Base-by-base conservation (phyloP, 2,888 invertebrate genomes). In the Chaitophorus viminalis region DNA sequence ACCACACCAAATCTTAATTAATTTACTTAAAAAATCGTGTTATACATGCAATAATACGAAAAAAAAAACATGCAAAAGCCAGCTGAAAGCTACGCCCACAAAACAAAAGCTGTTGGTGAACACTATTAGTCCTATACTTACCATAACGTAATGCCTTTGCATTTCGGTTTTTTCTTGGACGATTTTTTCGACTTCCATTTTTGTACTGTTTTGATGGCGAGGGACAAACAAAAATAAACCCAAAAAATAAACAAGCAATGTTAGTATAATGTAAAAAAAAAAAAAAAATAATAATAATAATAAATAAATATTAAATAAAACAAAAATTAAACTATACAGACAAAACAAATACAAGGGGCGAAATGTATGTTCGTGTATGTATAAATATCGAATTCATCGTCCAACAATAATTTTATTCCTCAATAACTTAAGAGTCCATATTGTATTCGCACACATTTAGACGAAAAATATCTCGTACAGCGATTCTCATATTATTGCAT, bases 141-240 rank as follows among this genome's bases (percentile, higher is more conserved):
- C 96, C 96, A 96, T 96, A 90, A 96, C 95, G 93, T 96, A 96
- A 93, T 96, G 95, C 92, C 96, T 93, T 92, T 96, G 96, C 95
- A 96, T 95, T 92, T 96, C 96, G 90, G 96, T 96, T 93, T 96
- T 96, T 92, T 96, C 96, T 91, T 95, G 94, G 90, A 95, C 95
- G 91, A 96, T 93, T 93, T 96, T 96, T 92, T 96, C 96, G 92
- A 95, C 94, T 93, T 96, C 96, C 93, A 95, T 93, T 93, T 96
- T 96, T 81, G 88, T 85, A 89, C 87, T 85, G 83, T 88, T 85
- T 88, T 78, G 82, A 84, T 78, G 74, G 82, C 92, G 90, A 90
- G 90, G 90, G 90, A 90, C 90, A 89, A 89, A 89, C 84, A 88
- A 89, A 89, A 89, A 89, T 88, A 89, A 89, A 89, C 81, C 89